A percentile compares a stretch with the other conserved stretches of the same genome.
Conservation (phyloP, 2,113 vertebrate genomes). For the Seriola dumerili region DNA sequence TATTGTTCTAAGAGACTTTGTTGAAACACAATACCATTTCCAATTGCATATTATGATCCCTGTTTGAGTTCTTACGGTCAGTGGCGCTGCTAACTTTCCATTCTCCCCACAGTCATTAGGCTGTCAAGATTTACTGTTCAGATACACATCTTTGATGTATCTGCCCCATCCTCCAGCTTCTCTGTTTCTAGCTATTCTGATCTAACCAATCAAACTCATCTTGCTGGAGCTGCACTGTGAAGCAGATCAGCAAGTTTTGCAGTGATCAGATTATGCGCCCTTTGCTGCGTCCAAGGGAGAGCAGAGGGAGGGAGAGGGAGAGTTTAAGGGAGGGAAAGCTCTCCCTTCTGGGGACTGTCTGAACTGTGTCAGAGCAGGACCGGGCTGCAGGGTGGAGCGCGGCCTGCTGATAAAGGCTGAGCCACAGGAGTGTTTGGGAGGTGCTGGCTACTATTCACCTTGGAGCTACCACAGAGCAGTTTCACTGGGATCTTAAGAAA, state of each 20-base stretch:
- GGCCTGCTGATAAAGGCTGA: constrained; percentile 55
- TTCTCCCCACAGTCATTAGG: background rate
- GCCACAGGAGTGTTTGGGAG: constrained; percentile 53
- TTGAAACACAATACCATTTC: background rate
- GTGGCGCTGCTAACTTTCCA: background rate
- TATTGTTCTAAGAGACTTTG: background rate
- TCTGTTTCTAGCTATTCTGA: constrained; percentile 1
- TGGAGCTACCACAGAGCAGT: constrained; percentile 43
- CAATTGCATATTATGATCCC: background rate
- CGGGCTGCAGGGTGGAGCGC: constrained; percentile 13
- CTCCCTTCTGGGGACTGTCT: constrained; percentile 21
- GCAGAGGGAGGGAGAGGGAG: background rate
- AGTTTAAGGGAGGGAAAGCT: constrained; percentile 22
- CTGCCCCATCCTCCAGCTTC: background rate
- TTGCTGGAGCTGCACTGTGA: constrained; percentile 9
- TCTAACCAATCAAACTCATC: constrained; percentile 16
- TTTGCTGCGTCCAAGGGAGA: background rate
- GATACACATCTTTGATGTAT: background rate
- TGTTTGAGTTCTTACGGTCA: background rate
- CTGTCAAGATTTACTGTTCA: background rate
- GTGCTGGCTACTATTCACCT: constrained; percentile 49
- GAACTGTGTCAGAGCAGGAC: constrained; percentile 28
- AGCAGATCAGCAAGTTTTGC: constrained; percentile 7
- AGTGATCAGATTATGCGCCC: constrained; percentile 23
- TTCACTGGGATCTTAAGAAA: constrained; percentile 71